These are phyloP conservation scores for Colinus virginianus DNA, from an alignment of 2,113 vertebrate species.

Conservation along the genomic window DNA sequence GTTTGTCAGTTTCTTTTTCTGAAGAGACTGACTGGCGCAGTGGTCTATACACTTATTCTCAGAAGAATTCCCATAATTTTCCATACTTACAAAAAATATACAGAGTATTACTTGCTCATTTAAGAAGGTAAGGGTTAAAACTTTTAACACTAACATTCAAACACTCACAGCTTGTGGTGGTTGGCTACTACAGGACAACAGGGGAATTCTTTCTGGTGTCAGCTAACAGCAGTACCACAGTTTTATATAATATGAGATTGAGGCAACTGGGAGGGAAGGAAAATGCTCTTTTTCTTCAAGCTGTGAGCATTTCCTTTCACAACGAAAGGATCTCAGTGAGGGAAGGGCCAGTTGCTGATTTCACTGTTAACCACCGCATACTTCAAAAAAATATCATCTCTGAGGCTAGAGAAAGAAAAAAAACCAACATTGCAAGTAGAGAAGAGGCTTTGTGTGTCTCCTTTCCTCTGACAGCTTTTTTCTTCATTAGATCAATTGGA, in stretches of 20 bases:
- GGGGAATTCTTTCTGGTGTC: constrained; percentile 66
- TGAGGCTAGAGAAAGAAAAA: neutral
- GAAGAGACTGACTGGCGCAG: constrained; percentile 51
- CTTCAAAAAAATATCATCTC: neutral
- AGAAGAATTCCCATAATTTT: constrained; percentile 56
- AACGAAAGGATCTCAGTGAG: constrained; percentile 25
- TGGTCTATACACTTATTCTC: constrained; percentile 32
- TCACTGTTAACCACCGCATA: neutral
- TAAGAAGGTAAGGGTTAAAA: constrained; percentile 64
- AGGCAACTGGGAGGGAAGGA: constrained; percentile 25
- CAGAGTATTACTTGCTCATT: neutral
- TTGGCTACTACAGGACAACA: constrained; percentile 64
- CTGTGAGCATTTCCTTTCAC: constrained; percentile 55
- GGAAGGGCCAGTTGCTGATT: constrained; percentile 25
- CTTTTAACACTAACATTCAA: constrained; percentile 46
- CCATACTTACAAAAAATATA: constrained; percentile 2
- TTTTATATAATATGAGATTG: constrained; percentile 46
- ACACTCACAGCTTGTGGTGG: constrained; percentile 33
- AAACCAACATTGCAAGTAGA: neutral
- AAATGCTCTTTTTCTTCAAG: constrained; percentile 64
- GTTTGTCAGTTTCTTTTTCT: constrained; percentile 32
- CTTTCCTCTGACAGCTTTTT: neutral
- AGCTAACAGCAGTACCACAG: constrained; percentile 51
- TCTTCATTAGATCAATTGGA: neutral
- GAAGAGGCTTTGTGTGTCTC: constrained; percentile 1